Evolutionary conservation across 2,888 invertebrate genomes (phyloP).

Genomic region (Drosophila multiciliata): DNA sequence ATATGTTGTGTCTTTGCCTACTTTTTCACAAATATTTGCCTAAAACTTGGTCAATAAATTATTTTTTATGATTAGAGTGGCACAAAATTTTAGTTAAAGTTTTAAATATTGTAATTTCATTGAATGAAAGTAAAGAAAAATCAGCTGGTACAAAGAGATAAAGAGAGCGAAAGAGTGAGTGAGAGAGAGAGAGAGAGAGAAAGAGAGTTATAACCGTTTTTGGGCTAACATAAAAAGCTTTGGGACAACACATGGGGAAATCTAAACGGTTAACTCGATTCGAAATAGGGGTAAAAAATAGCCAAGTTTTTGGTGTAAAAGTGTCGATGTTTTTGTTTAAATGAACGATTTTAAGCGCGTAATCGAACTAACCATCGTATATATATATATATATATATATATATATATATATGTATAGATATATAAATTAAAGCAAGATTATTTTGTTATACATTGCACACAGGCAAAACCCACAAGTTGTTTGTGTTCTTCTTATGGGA

Average conservation of each 20-base stretch:
- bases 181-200: neutral
- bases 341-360: neutral
- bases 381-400: neutral
- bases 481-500: neutral
- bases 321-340: constrained; percentile 19
- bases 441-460: neutral
- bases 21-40: neutral
- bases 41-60: neutral
- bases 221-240: constrained; percentile 17
- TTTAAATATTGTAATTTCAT: neutral
- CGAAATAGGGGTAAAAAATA: neutral
- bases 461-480: neutral
- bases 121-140: neutral
- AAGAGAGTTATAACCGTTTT: constrained; percentile 1
- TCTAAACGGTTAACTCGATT: constrained; percentile 16
- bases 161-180: neutral
- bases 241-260: constrained; percentile 21
- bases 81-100: neutral
- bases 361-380: neutral
- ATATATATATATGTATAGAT: neutral
- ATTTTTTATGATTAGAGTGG: neutral
- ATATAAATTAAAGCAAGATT: neutral
- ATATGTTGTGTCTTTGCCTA: neutral
- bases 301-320: neutral
- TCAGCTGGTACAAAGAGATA: constrained; percentile 25